Conservation (phyloP, 1,140 invertebrate genomes). For the Lasioglossum baleicum region DNA sequence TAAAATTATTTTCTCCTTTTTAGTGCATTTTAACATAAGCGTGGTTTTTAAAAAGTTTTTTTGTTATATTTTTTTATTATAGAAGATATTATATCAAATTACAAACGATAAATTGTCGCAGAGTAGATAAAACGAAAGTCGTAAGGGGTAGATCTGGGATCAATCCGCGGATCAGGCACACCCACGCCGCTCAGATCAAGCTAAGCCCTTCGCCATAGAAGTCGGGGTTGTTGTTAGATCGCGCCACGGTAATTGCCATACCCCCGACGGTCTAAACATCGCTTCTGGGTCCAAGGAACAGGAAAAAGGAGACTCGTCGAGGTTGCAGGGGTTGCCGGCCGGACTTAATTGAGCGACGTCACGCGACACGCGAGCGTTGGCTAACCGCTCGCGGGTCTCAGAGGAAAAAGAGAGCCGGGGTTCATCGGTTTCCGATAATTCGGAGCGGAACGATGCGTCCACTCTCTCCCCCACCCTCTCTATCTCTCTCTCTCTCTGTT, state of each 20-base stretch:
- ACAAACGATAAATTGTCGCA: too few species aligned
- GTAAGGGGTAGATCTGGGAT: background rate
- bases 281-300: conserved; percentile 8
- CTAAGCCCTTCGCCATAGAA: too few species aligned
- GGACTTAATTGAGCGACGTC: conserved; percentile 54
- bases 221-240: background rate
- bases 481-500: conserved; percentile 2
- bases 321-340: background rate
- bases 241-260: conserved; percentile 27
- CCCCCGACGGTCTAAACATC: conserved; percentile 16
- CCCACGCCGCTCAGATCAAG: too few species aligned
- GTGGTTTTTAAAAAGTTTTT: too few species aligned
- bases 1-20: too few species aligned
- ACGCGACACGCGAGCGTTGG: conserved; percentile 49
- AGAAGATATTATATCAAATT: too few species aligned
- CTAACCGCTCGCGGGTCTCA: background rate
- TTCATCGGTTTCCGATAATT: conserved; percentile 64
- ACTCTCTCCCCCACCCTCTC: background rate
- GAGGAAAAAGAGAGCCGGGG: conserved; percentile 16
- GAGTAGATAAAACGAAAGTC: too few species aligned
- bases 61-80: too few species aligned
- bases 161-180: conserved; percentile 6
- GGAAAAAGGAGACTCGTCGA: background rate
- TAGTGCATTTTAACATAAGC: too few species aligned
- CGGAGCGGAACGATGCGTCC: conserved; percentile 48